Percentiles rank a stretch among this genome's conserved stretches.
Conservation (phyloP, 2,113 vertebrate genomes). For the Chunga burmeisteri region DNA sequence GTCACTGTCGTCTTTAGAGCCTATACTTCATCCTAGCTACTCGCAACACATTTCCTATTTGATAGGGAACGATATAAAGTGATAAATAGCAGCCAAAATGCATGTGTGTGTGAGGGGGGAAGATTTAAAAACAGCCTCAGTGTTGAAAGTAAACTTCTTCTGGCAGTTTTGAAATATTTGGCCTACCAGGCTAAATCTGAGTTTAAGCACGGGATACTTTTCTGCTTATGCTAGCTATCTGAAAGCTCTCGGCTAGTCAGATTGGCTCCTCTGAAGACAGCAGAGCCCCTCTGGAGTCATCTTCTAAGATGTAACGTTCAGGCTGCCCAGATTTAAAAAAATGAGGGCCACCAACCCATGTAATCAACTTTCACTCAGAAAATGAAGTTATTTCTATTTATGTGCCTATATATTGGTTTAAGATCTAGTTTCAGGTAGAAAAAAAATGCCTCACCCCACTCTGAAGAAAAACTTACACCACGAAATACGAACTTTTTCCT, state of each 20-base stretch:
- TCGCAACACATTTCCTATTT: not conserved
- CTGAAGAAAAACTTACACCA: not conserved
- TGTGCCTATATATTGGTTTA: not conserved
- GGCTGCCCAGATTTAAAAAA: not conserved
- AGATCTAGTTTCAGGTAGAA: not conserved
- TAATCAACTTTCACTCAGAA: not conserved
- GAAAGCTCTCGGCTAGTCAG: not conserved
- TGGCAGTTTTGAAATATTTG: not conserved
- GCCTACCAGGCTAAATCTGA: not conserved
- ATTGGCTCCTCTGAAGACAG: not conserved
- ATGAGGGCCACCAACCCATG: not conserved
- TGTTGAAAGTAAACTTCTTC: not conserved
- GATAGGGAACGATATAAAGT: conserved; percentile 27
- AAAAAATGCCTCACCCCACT: not conserved
- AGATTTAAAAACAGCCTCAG: not conserved
- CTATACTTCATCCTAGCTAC: conserved; percentile 41
- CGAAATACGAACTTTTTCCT: not conserved
- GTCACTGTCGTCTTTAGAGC: conserved; percentile 8
- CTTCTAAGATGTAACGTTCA: not conserved
- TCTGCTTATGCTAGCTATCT: not conserved
- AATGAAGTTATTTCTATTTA: not conserved
- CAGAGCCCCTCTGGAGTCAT: not conserved
- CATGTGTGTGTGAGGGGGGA: not conserved
- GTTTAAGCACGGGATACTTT: not conserved
- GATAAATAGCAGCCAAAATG: conserved; percentile 34